Base-by-base conservation (phyloP, 2,888 invertebrate genomes). In the Cryptocephalus primarius region DNA sequence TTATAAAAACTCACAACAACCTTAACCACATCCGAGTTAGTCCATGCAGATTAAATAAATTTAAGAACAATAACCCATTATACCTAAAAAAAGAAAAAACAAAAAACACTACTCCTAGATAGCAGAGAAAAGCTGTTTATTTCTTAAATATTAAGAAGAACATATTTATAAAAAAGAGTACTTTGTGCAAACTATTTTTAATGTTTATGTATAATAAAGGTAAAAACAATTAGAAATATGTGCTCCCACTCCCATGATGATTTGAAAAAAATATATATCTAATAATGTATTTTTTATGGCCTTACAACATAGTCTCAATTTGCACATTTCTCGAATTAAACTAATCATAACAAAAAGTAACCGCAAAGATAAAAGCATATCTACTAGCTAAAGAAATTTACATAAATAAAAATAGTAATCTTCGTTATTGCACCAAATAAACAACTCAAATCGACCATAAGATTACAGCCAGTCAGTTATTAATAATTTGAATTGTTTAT, bases 121-220 rank as follows among this genome's bases (percentile, higher is more conserved):
- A 59, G 58, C 58, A 60, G 57, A 58, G 61, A 60, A 60, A 65
- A 64, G 63, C 63, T 55, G 57, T 64, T 65, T 66, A 63, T 63
- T 65, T 64, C 58, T 64, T 60, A 59, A 60, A 60, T 56, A 60
- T 60, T 62, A 62, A 57, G 62, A 63, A n/a, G 62, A 58, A 62
- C 56, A 55, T 61, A 62, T 47, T 46, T 62, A 64, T 60, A 62
- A 59, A 63, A 63, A 62, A 59, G 54, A 59, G 56, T 57, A 55
- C 51, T 61, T 61, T 61, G 61, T 61, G 59, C 58, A 61, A 57
- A 53, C 54, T 56, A 60, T 55, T 48, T 48, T 53, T 36, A 4
- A 50, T 53, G 55, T 54, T 48, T 57, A 52, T 51, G 36, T 52
- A 52, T 52, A 50, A 47, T 50, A 51, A 45, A 55, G 47, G 54